Percentiles rank a stretch among this genome's conserved stretches.
Conservation (phyloP, 1,140 invertebrate species). For the Rhagoletis zephyria region DNA sequence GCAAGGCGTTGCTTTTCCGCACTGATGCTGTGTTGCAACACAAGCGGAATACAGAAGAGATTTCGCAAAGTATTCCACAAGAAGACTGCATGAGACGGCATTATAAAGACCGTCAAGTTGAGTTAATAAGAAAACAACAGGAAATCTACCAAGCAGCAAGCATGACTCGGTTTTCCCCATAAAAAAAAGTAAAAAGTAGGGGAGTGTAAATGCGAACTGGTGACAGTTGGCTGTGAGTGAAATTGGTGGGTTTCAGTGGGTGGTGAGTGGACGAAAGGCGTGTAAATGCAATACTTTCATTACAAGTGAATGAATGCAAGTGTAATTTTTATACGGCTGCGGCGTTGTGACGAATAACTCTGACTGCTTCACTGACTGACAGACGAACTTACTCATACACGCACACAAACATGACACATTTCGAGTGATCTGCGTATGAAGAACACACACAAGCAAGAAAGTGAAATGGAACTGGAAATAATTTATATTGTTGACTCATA, state of each 20-base stretch:
- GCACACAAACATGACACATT: too few relatives aligned
- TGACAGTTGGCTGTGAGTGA: background rate
- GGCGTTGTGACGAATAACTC: background rate
- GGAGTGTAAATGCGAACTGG: background rate
- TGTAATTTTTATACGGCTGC: background rate
- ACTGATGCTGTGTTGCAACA: background rate
- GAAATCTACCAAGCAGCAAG: background rate
- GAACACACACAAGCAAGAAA: too few relatives aligned
- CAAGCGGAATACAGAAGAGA: conserved; percentile 6
- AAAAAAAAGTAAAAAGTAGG: background rate
- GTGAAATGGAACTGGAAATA: background rate
- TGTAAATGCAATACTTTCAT: background rate
- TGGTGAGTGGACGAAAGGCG: background rate
- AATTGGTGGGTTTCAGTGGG: background rate
- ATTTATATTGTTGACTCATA: background rate
- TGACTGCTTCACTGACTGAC: background rate
- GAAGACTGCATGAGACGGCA: conserved; percentile 12
- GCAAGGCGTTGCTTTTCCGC: background rate
- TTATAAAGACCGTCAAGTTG: conserved; percentile 5
- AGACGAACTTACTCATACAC: background rate
- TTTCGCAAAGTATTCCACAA: background rate
- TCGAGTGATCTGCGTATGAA: too few relatives aligned
- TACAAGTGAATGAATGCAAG: background rate
- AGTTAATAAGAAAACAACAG: background rate
- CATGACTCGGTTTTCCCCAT: background rate